Base-by-base conservation (phyloP, 2,797 vertebrate species). In the Protosalanx chinensis region DNA sequence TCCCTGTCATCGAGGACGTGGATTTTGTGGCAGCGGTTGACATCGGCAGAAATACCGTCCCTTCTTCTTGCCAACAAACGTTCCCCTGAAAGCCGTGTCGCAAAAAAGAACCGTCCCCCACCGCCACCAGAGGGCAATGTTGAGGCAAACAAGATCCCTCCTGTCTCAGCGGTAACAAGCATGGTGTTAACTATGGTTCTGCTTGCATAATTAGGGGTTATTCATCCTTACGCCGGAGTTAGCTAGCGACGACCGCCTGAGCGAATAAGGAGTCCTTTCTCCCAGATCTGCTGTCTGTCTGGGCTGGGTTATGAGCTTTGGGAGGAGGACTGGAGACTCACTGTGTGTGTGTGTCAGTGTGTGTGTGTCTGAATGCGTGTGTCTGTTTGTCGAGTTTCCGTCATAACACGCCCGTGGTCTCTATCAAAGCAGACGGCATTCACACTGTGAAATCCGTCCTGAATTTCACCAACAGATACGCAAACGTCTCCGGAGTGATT, bases 91-190 rank as follows among this genome's bases (percentile, higher is more conserved):
- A 13, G 41, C 2, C 2, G 41, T 46, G 41, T 12, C 10, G 41
- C 41, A 46, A 8, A 8, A 41, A 46, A 12, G 41, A 46, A 2
- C 6, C 7, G 5, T 70, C 6, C 13, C 4, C 3, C 2, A 69
- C 29, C 68, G 46, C 88, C 90, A 87, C 84, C 87, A 51, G 89
- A 81, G 85, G 86, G 86, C 89, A 87, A 80, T 91, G 87, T 91
- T 91, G 88, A 88, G 76, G 78, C 83, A 66, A 86, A 78, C 57
- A 85, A 76, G 62, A 72, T 41, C 66, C 49, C 64, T 71, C 79
- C 74, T 71, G 69, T 63, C 70, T 70, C 46, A 68, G 46, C 35
- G 37, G 57, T 74, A 70, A 67, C 79, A 37, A 62, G 37, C 71
- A 32, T 1, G 18, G 49, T 81, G 85, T 71, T 79, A 84, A 84